These are phyloP conservation scores for Coboldia fuscipes DNA, from an alignment of 1,140 invertebrate species.

Conservation along the genomic window DNA sequence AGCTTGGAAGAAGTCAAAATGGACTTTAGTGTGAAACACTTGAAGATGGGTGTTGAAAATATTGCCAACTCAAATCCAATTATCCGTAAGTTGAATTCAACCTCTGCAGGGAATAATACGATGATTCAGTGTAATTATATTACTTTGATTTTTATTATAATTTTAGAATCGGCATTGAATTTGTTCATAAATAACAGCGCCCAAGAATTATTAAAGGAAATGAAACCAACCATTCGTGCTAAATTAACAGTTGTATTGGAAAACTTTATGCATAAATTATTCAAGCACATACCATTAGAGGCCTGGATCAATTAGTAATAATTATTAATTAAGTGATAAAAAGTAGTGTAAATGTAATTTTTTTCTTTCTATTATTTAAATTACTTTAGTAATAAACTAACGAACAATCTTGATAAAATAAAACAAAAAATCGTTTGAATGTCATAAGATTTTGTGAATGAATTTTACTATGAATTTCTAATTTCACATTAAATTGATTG, in stretches of 20 bases:
- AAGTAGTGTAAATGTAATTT: too few species aligned
- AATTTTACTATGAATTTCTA: too few species aligned
- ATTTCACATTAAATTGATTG: too few species aligned
- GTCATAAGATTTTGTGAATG: too few species aligned
- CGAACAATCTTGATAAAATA: too few species aligned
- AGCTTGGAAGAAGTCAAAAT: conserved; percentile 51
- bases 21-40: conserved; percentile 57
- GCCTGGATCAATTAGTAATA: too few species aligned
- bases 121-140: conserved; percentile 1
- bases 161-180: conserved; percentile 58
- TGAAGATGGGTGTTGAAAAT: conserved; percentile 64
- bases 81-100: conserved; percentile 34
- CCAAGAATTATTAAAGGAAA: conserved; percentile 60
- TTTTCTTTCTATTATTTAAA: too few species aligned
- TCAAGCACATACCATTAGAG: conserved; percentile 52
- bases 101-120: not conserved
- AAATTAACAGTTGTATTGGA: conserved; percentile 53
- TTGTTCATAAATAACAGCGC: conserved; percentile 69
- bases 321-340: too few species aligned
- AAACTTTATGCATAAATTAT: conserved; percentile 48
- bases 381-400: too few species aligned
- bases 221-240: conserved; percentile 60
- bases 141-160: conserved; percentile 4
- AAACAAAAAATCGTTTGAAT: too few species aligned
- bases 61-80: conserved; percentile 55